Percentiles rank a stretch among this genome's conserved stretches.
Evolutionary conservation across 2,113 vertebrate genomes (phyloP).

Genomic region (human (Homo sapiens)): DNA sequence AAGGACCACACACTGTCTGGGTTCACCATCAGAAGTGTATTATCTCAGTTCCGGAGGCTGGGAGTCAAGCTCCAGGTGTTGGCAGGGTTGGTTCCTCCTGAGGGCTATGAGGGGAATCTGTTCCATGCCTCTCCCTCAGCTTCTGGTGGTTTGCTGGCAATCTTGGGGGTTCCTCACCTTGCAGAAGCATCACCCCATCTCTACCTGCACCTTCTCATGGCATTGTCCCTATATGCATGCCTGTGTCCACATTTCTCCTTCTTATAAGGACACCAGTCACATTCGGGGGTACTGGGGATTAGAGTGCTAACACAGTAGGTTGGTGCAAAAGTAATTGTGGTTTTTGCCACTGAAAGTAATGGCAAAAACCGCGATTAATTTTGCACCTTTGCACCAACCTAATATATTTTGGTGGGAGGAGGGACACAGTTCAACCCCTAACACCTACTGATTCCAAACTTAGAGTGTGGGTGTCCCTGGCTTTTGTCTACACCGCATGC

Average conservation of each 20-base stretch:
- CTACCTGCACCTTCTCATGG: neutral
- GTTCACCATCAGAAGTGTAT: neutral
- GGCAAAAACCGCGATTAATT: too few relatives aligned
- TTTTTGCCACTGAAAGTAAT: too few relatives aligned
- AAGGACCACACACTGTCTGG: neutral
- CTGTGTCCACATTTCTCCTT: neutral
- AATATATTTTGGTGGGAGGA: neutral
- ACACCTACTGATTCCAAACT: neutral
- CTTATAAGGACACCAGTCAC: neutral
- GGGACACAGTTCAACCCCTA: neutral
- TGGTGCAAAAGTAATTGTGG: too few relatives aligned
- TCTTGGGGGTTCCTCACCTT: neutral
- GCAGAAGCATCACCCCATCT: neutral
- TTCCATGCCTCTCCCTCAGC: neutral
- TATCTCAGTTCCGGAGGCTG: neutral
- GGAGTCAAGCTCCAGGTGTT: neutral
- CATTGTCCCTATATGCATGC: neutral
- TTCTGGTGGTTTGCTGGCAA: neutral
- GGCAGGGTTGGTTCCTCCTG: neutral
- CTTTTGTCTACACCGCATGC: neutral
- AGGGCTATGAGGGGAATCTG: neutral
- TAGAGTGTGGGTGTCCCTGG: neutral
- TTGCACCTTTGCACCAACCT: neutral
- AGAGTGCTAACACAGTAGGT: neutral
- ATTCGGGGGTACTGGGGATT: neutral